A percentile compares a stretch with the other conserved stretches of the same genome.
phyloP scores from a whole-genome alignment of 2,797 vertebrate species.

The Phrynocephalus forsythii region DNA sequence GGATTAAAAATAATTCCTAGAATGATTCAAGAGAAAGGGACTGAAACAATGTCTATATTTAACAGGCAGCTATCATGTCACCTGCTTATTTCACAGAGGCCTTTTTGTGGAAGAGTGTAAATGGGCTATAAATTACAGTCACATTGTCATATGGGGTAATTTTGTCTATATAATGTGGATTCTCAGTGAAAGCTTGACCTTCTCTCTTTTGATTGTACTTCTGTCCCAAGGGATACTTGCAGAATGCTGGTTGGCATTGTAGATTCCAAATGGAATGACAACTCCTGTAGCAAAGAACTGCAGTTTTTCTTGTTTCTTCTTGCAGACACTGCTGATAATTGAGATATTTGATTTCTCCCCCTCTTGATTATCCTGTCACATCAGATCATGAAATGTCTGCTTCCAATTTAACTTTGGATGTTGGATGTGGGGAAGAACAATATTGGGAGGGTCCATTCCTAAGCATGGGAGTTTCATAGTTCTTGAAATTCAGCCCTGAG shows the following conservation, averaged over 20 bases:
- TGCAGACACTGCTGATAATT: not conserved
- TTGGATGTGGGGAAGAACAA: not conserved
- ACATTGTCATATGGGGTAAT: not conserved
- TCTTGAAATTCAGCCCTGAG: no score
- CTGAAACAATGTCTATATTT: not conserved
- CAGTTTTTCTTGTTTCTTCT: not conserved
- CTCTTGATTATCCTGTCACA: not conserved
- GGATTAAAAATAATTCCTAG: not conserved
- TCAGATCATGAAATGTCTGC: not conserved
- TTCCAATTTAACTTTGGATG: not conserved
- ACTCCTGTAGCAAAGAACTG: no score
- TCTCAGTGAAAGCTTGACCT: not conserved
- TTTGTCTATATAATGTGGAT: not conserved
- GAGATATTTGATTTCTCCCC: not conserved
- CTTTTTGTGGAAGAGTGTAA: not conserved
- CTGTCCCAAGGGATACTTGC: not conserved
- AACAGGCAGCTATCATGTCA: not conserved
- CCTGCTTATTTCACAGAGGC: not conserved
- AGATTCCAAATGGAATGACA: not conserved
- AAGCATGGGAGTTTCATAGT: no score
- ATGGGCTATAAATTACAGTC: conserved; percentile 2
- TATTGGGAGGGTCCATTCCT: not conserved
- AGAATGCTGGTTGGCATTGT: not conserved
- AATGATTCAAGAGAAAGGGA: not conserved
- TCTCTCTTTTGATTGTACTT: not conserved